Evolutionary conservation across 2,113 vertebrate species (phyloP), one percentile per base, ranked within the genome.

Genomic region (Amia ocellicauda): DNA sequence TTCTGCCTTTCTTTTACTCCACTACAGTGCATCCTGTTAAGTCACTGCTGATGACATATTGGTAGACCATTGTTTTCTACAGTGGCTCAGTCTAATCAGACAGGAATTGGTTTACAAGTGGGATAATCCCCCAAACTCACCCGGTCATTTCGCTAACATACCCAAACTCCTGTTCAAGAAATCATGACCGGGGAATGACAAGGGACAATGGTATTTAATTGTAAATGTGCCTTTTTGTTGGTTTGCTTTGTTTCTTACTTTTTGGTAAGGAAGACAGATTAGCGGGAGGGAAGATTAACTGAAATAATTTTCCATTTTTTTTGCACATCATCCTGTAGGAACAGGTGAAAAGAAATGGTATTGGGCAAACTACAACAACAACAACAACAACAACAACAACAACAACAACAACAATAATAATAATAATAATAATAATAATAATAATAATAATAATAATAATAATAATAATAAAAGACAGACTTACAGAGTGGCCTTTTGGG

Each of bases 401-500:
- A 36, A 36, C 11, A 17, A 47, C n/a, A n/a, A n/a, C n/a, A n/a
- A n/a, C n/a, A n/a, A 36, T 36, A 4, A 36, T 36, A n/a, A n/a
- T n/a, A 36, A 36, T 36, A 1, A 36, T 36, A 36, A 36, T 36
- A 17, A 47, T n/a, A n/a, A n/a, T n/a, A n/a, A n/a, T n/a, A n/a
- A n/a, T n/a, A n/a, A n/a, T n/a, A n/a, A n/a, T n/a, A n/a, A n/a
- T n/a, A n/a, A n/a, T n/a, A n/a, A 36, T 36, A 4, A 36, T 36
- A 36, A 36, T 36, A 1, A 36, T 36, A 36, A 36, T 36, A 17
- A 47, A 47, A n/a, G 13, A 17, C 13, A 68, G 36, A 85, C 95
- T 96, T 82, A 97, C 95, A 95, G 20, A 83, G 66, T 0, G 86
- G 80, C 60, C 83, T 85, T 80, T 79, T 91, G 26, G 86, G 71